These are phyloP conservation scores for Phoeniculus purpureus DNA, from an alignment of 2,797 vertebrate species.

Conservation along the genomic window DNA sequence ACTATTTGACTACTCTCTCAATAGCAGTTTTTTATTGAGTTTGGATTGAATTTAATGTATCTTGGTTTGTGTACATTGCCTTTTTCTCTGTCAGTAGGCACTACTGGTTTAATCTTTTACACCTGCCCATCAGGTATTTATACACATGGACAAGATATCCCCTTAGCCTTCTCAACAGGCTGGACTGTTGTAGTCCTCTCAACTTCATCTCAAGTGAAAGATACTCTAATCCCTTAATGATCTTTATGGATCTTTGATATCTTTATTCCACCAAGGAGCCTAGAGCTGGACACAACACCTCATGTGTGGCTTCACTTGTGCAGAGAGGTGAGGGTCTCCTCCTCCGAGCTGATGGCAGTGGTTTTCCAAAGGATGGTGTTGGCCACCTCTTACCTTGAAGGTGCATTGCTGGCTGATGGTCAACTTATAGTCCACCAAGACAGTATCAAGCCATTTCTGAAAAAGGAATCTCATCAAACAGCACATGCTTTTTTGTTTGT, in stretches of 20 bases:
- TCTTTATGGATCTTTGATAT: background rate
- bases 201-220: background rate
- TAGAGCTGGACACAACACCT: background rate
- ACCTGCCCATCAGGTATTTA: background rate
- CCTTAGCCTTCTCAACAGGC: background rate
- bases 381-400: background rate
- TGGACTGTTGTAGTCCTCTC: background rate
- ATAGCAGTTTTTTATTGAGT: background rate
- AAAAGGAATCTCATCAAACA: background rate
- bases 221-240: background rate
- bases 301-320: background rate
- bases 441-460: background rate
- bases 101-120: background rate
- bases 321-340: background rate
- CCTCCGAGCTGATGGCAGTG: background rate
- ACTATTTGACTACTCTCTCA: background rate
- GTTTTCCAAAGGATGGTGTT: background rate
- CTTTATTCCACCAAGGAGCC: background rate
- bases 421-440: background rate
- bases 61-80: background rate
- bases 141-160: background rate
- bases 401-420: accelerated
- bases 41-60: background rate
- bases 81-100: background rate
- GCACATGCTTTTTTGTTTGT: background rate